Percentiles rank a stretch among this genome's conserved stretches.
Evolutionary conservation across 1,140 invertebrate species (phyloP).

Genomic region (Ruditapes philippinarum): DNA sequence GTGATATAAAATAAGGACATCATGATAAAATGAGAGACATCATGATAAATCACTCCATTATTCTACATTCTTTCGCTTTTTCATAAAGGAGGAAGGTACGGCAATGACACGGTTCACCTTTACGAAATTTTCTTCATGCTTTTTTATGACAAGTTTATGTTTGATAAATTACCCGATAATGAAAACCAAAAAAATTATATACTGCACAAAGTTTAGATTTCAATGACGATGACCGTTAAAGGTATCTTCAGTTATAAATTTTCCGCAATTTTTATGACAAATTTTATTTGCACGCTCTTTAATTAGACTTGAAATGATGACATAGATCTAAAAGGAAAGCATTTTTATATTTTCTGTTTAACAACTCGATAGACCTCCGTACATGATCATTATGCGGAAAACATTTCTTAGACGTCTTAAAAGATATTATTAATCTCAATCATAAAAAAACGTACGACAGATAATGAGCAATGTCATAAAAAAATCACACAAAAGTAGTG

Average conservation of each 20-base stretch:
- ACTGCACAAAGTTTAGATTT: not conserved
- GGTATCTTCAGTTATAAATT: not conserved
- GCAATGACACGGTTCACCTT: too few relatives aligned
- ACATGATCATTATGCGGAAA: not conserved
- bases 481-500: not conserved
- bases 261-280: not conserved
- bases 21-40: too few relatives aligned
- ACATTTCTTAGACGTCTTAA: not conserved
- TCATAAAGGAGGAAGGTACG: too few relatives aligned
- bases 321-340: not conserved
- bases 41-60: too few relatives aligned
- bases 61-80: too few relatives aligned
- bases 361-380: not conserved
- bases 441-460: not conserved
- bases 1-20: too few relatives aligned
- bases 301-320: not conserved
- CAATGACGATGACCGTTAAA: not conserved
- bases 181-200: not conserved
- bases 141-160: not conserved
- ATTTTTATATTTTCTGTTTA: not conserved
- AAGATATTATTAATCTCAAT: constrained; percentile 3
- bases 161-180: not conserved
- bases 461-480: not conserved
- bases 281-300: not conserved
- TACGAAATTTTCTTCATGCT: not conserved